These are phyloP conservation scores for Heliornis fulica DNA, from an alignment of 2,113 vertebrate genomes.

Conservation along the genomic window DNA sequence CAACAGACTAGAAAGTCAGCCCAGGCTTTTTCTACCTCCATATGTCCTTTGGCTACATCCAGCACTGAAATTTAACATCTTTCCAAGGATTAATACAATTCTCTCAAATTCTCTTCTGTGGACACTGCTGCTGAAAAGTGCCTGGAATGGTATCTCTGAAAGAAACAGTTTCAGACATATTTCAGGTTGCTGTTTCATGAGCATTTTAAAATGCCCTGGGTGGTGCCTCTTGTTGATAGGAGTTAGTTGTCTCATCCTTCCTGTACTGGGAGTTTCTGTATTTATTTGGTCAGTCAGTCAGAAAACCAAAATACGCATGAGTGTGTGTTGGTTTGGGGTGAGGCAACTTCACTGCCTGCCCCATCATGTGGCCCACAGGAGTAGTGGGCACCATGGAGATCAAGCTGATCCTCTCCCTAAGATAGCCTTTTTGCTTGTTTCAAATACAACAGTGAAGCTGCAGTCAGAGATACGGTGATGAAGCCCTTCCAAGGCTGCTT, in stretches of 20 bases:
- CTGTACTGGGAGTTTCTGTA: not conserved
- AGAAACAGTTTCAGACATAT: not conserved
- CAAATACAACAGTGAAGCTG: not conserved
- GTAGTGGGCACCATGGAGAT: rapidly evolving
- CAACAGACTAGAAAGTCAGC: not conserved
- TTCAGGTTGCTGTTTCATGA: not conserved
- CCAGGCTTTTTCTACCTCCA: not conserved
- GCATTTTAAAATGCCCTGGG: not conserved
- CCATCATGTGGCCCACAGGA: rapidly evolving
- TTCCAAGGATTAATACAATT: not conserved
- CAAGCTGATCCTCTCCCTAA: not conserved
- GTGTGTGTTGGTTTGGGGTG: not conserved
- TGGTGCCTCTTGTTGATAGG: not conserved
- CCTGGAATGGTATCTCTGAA: not conserved
- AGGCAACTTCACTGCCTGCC: not conserved
- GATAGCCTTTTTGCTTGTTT: not conserved
- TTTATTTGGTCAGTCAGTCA: not conserved
- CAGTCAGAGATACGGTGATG: not conserved
- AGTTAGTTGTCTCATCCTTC: not conserved
- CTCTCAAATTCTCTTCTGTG: not conserved
- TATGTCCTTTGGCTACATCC: not conserved
- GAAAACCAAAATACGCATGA: not conserved
- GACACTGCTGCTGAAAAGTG: not conserved
- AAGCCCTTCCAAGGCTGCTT: not conserved
- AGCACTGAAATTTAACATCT: not conserved